Evolutionary conservation across 1,140 invertebrate genomes (phyloP).

Genomic region (Ericerus pela): DNA sequence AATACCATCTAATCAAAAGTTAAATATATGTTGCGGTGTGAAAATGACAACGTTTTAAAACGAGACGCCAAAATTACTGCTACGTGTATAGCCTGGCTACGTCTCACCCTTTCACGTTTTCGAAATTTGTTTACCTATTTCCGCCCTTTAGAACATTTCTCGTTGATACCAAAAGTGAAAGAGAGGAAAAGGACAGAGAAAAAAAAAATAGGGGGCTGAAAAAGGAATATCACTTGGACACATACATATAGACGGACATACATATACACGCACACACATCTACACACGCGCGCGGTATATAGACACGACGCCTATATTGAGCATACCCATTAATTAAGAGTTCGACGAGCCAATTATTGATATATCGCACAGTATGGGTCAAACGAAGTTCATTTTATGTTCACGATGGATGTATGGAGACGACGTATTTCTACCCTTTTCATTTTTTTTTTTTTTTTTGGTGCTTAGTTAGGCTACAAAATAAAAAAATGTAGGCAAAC

Average conservation of each 20-base stretch:
- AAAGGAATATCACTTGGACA: no score
- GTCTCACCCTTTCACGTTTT: slow-evolving; percentile 1
- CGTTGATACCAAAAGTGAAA: background rate
- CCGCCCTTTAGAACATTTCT: background rate
- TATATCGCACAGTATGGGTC: slow-evolving; percentile 6
- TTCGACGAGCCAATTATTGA: slow-evolving; percentile 7
- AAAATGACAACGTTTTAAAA: slow-evolving; percentile 11
- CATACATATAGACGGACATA: no score
- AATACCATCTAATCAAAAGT: slow-evolving; percentile 11
- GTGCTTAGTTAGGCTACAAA: no score
- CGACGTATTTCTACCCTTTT: slow-evolving; percentile 8
- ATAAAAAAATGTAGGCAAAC: no score
- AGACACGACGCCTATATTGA: no score
- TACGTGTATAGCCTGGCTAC: no score
- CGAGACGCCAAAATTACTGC: slow-evolving; percentile 7
- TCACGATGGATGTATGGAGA: background rate
- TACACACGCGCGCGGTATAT: no score
- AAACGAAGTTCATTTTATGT: slow-evolving; percentile 11
- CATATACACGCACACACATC: no score
- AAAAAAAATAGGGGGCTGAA: no score
- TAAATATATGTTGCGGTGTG: slow-evolving; percentile 2
- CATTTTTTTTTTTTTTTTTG: background rate
- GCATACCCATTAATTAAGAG: slow-evolving; percentile 11
- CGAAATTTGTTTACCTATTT: slow-evolving; percentile 1
- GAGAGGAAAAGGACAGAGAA: background rate